Conservation (phyloP, 2,888 invertebrate species). For the Laothoe populi region DNA sequence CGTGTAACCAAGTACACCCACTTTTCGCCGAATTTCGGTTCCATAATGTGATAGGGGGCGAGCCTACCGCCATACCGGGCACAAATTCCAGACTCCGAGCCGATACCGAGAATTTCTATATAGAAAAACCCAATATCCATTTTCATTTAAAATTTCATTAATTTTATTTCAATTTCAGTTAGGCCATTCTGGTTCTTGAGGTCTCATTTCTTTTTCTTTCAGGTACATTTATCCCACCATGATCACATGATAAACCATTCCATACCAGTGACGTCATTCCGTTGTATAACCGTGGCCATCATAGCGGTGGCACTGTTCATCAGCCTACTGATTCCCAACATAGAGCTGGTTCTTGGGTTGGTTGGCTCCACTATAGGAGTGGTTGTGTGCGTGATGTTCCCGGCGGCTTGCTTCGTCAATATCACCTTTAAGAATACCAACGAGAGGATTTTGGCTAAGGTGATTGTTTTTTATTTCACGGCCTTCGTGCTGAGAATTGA, state of each 20-base stretch:
- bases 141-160: no score
- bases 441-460: conserved; percentile 93
- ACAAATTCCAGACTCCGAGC: no score
- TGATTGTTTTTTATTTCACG: conserved; percentile 53
- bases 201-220: conserved; percentile 30
- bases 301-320: conserved; percentile 90
- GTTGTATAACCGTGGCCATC: conserved; percentile 92
- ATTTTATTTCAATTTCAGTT: no score
- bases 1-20: no score
- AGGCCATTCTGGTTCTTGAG: no score
- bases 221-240: conserved; percentile 88
- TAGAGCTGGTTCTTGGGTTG: conserved; percentile 96
- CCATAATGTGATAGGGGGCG: no score
- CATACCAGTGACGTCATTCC: conserved; percentile 94
- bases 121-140: no score
- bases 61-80: no score
- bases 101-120: no score
- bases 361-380: conserved; percentile 98
- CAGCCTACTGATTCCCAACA: conserved; percentile 95
- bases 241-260: conserved; percentile 86
- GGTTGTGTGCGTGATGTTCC: conserved; percentile 96
- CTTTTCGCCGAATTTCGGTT: no score
- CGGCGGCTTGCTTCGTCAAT: conserved; percentile 94
- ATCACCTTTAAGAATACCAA: conserved; percentile 93
- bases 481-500: background rate